Percentiles rank a stretch among this genome's conserved stretches.
phyloP scores from a whole-genome alignment of 2,888 invertebrate species.

The Sminthurinus aureus region DNA sequence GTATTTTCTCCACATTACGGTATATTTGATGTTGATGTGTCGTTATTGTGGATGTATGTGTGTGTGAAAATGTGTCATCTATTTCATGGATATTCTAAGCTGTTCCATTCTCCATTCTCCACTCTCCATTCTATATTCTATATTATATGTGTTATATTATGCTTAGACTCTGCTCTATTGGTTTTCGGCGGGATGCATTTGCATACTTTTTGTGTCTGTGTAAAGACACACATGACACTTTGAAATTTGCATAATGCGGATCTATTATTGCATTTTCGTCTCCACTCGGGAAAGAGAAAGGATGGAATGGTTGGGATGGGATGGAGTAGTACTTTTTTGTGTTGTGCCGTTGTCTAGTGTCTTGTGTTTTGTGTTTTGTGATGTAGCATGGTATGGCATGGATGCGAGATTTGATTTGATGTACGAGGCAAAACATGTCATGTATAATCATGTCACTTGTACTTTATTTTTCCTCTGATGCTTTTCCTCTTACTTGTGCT shows the following conservation, averaged over 20 bases:
- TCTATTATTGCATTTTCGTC: constrained; percentile 46
- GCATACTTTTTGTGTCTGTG: constrained; percentile 12
- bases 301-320: no score
- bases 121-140: not conserved
- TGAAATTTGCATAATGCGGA: constrained; percentile 55
- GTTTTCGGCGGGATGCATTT: constrained; percentile 17
- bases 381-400: not conserved
- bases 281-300: not conserved
- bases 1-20: not conserved
- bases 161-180: not conserved
- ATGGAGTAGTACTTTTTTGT: no score
- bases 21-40: not conserved
- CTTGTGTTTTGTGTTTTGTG: no score
- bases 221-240: constrained; percentile 27
- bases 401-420: constrained; percentile 27
- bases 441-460: constrained; percentile 20
- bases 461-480: not conserved
- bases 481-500: no score
- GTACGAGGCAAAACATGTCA: constrained; percentile 19
- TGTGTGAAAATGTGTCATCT: no score
- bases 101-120: not conserved
- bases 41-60: not conserved
- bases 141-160: not conserved
- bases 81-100: not conserved
- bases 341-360: not conserved